These are phyloP conservation scores for Zophobas morio DNA, from an alignment of 1,140 invertebrate species.

Conservation along the genomic window DNA sequence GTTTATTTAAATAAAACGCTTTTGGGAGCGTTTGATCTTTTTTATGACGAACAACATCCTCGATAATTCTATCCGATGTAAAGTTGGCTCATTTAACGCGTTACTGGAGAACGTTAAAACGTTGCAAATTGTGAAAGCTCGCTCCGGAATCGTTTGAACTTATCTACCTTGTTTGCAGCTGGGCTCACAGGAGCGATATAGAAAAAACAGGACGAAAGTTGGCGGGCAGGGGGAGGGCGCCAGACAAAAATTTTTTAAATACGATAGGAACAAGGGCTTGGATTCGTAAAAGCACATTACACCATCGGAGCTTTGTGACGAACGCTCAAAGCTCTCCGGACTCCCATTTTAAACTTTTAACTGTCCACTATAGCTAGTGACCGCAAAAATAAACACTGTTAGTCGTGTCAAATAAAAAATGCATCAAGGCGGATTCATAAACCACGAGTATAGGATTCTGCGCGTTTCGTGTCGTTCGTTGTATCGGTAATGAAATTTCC, in stretches of 20 bases:
- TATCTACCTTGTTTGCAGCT: slow-evolving; percentile 31
- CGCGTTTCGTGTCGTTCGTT: too few relatives aligned
- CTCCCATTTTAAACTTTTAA: too few relatives aligned
- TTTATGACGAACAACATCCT: slow-evolving; percentile 31
- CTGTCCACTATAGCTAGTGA: too few relatives aligned
- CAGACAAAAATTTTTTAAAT: not conserved
- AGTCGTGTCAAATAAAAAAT: too few relatives aligned
- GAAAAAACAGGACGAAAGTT: slow-evolving; percentile 18
- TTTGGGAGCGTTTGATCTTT: slow-evolving; percentile 22
- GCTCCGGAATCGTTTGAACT: slow-evolving; percentile 34
- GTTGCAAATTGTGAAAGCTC: slow-evolving; percentile 37
- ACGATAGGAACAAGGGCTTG: too few relatives aligned
- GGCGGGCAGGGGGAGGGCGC: not conserved
- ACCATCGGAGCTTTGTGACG: too few relatives aligned
- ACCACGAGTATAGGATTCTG: too few relatives aligned
- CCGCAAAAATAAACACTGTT: too few relatives aligned
- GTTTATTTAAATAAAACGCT: slow-evolving; percentile 12
- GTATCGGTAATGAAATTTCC: too few relatives aligned
- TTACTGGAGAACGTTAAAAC: slow-evolving; percentile 41
- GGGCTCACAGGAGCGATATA: slow-evolving; percentile 20
- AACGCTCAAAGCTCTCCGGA: too few relatives aligned
- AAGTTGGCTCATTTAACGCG: slow-evolving; percentile 42
- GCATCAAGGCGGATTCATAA: too few relatives aligned
- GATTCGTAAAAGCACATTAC: too few relatives aligned
- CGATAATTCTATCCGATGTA: slow-evolving; percentile 32